Evolutionary conservation across 2,113 vertebrate genomes (phyloP).

Genomic region (Anhinga anhinga): DNA sequence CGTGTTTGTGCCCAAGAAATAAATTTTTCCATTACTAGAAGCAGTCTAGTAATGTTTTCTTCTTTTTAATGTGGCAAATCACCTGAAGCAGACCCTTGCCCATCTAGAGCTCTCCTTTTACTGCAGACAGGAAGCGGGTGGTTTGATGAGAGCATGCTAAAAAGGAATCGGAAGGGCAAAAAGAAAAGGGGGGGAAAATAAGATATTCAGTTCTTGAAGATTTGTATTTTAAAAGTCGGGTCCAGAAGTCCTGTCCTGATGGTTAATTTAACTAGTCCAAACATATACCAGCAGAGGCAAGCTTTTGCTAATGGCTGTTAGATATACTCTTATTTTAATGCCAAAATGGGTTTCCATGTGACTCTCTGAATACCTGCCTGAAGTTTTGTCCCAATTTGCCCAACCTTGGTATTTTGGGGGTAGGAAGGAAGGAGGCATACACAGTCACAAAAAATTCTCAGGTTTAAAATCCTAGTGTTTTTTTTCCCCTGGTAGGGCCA

Average conservation of each 20-base stretch:
- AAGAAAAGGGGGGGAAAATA: background rate
- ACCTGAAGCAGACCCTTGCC: background rate
- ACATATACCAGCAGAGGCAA: background rate
- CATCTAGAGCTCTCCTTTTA: background rate
- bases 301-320: background rate
- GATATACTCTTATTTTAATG: background rate
- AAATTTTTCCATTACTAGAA: background rate
- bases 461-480: background rate
- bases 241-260: background rate
- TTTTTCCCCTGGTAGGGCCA: rapidly evolving
- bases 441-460: background rate
- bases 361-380: background rate
- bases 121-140: background rate
- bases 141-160: background rate
- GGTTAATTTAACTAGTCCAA: background rate
- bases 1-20: background rate
- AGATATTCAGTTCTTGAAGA: background rate
- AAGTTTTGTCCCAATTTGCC: background rate
- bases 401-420: background rate
- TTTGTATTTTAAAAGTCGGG: background rate
- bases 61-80: background rate
- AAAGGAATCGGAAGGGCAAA: background rate
- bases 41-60: background rate
- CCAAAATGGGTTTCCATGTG: background rate
- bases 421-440: background rate